A percentile compares a stretch with the other conserved stretches of the same genome.
phyloP scores from a whole-genome alignment of 2,888 invertebrate species.

The Odontomyia ornata region DNA sequence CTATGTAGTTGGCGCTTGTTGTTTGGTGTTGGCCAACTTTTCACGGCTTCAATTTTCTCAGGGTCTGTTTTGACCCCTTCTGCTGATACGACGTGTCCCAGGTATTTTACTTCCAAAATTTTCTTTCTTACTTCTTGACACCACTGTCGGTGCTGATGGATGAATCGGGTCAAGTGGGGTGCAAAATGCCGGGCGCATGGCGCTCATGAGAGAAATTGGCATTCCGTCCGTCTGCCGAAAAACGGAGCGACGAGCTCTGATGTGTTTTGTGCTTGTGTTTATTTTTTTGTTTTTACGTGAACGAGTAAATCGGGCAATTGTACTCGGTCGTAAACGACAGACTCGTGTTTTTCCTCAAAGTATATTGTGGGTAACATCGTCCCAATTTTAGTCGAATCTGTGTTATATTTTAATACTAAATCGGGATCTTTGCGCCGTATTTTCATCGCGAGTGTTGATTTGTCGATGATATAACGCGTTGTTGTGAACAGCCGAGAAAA shows the following conservation, averaged over 20 bases:
- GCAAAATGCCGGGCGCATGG: not conserved
- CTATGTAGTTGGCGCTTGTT: too few species aligned
- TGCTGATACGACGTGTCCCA: too few species aligned
- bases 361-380: not conserved
- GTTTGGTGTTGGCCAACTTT: too few species aligned
- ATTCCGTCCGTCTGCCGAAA: not conserved
- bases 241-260: not conserved
- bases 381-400: not conserved
- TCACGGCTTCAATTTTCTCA: too few species aligned
- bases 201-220: not conserved
- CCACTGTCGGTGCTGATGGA: too few species aligned
- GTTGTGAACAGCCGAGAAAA: slow-evolving; percentile 9
- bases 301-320: slow-evolving; percentile 6
- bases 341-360: slow-evolving; percentile 12
- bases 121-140: too few species aligned
- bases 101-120: too few species aligned
- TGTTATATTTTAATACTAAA: not conserved
- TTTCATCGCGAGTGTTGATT: not conserved
- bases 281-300: slow-evolving; percentile 14
- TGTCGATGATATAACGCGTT: slow-evolving; percentile 10
- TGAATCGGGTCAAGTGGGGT: not conserved
- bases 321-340: slow-evolving; percentile 1
- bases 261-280: slow-evolving; percentile 17
- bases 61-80: too few species aligned
- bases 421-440: not conserved